phyloP scores from a whole-genome alignment of 2,113 vertebrate species.

The Pseudonaja textilis region DNA sequence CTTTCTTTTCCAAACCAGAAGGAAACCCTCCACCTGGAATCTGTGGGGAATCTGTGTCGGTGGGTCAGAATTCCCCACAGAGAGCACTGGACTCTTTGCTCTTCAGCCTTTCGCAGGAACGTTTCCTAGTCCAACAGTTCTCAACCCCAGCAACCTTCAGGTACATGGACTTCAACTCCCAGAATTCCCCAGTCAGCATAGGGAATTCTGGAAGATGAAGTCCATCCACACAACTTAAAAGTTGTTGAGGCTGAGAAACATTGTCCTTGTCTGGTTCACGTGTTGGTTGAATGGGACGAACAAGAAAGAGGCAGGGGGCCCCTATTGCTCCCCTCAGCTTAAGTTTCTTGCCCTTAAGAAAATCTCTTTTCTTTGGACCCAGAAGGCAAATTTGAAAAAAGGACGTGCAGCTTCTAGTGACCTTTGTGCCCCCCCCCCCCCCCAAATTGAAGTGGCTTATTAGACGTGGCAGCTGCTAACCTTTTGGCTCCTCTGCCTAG shows the following conservation, averaged over 20 bases:
- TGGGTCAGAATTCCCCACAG: neutral
- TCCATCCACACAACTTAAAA: neutral
- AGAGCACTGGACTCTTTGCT: neutral
- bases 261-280: neutral
- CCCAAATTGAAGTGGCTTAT: neutral
- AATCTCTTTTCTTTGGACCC: neutral
- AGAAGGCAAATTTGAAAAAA: neutral
- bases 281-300: neutral
- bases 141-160: neutral
- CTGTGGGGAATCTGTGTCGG: neutral
- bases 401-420: neutral
- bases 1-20: neutral
- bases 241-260: neutral
- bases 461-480: neutral
- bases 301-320: neutral
- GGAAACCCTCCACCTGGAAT: neutral
- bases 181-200: neutral
- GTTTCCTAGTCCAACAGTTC: neutral
- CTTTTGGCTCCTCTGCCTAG: neutral
- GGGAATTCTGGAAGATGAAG: neutral
- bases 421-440: neutral
- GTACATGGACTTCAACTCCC: neutral
- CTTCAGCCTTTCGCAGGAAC: neutral
- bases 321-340: neutral
- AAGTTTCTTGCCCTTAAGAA: neutral